Base-by-base conservation (phyloP, 2,888 invertebrate genomes). In the Zygothrica quintamaculata region DNA sequence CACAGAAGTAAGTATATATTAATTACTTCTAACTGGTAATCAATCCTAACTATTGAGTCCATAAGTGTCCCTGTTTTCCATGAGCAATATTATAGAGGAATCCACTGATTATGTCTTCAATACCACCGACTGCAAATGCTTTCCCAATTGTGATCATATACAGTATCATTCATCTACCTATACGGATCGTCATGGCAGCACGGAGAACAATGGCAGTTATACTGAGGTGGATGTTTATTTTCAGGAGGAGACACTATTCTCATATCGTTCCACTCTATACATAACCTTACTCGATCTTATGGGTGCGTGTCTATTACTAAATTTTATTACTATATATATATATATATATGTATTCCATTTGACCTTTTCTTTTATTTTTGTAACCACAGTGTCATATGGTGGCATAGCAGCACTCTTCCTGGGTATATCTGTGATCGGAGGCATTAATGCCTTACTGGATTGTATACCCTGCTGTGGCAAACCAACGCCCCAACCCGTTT, bases 361-460 rank as follows among this genome's bases (percentile, higher is more conserved):
- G 3, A 9, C n/a, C 7, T 22, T 37, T 44, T 9, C n/a, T 44
- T 4, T 9, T 13, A 12, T 4, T 9, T 3, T 37, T 52, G 16
- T 2, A 1, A 22, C 1, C 16, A n/a, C 55, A 88, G 86, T 88
- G 48, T 80, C 87, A 3, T 77, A 65, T 47, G 87, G 87, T 18
- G 87, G 88, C 52, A 85, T 88, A 43, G 80, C 84, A 29, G 88
- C 86, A 3, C 48, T 89, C 11, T 74, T 85, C 29, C 51, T 87
- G 37, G 85, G 88, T 12, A 15, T 82, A n/a, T 88, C 88, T 1
- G 62, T 88, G 7, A 55, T 85, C 31, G 74, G 88, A 16, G 58
- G 69, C 8, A 56, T 87, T 3, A 78, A 86, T 51, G 34, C 57
- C 7, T 25, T 85, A 5, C 59, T 82, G 47, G 66, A 79, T 58